Evolutionary conservation across 2,113 vertebrate species (phyloP), one percentile per base, ranked within the genome.

Genomic region (Furnarius figulus): DNA sequence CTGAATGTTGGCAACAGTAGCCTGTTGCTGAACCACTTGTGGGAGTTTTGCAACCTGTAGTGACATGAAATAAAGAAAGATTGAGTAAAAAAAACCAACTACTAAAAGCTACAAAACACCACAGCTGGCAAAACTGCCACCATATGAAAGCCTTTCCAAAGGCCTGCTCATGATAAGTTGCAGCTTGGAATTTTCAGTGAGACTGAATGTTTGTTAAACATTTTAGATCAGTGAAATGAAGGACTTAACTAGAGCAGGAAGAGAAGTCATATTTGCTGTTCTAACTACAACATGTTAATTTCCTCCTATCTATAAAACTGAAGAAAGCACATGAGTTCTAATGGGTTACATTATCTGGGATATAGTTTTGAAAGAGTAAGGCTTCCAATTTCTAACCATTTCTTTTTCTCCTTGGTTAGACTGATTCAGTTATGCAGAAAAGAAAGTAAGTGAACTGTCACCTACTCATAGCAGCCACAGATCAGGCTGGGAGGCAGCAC

Each of bases 21-120:
- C 72, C 90, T 99, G 98, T 49, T 98, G 98, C 84, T 98, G 98
- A 84, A 99, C 98, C 87, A 99, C 98, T 91, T 99, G 98, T 10
- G 98, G 98, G 68, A 99, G 96, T 95, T 99, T 99, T 95, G 98
- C 95, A 94, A 99, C 98, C 99, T 99, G 85, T 5, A 87, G 37
- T 12, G 79, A 85, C 8, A 75, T 2, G 9, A 92, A 79, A 86
- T 31, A 52, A 72, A 91, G 35, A 31, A 74, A 68, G 9, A 65
- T 13, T 65, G 76, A 31, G 44, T 85, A 71, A 90, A 73, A 89
- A 80, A 12, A 55, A 74, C 68, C 55, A 62, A 22, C 14, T 55
- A 65, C 21, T 68, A 31, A 84, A 21, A 81, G 89, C 90, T 75
- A 62, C 39, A 74, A 71, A 72, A 81, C 37, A 73, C 25, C 40